Base-by-base conservation (phyloP, 2,113 vertebrate species). In the Orycteropus afer region DNA sequence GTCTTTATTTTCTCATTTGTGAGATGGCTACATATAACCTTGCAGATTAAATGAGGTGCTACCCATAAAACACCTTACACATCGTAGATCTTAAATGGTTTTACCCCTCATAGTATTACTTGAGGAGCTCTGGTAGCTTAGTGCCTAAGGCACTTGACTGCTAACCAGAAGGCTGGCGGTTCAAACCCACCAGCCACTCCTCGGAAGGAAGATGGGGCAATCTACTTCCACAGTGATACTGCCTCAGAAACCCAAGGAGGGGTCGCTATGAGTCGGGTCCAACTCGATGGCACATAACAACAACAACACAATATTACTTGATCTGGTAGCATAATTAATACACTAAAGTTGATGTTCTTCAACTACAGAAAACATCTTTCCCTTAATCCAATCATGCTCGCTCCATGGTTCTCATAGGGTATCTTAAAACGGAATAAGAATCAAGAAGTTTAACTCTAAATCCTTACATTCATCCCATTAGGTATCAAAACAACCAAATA, bases 351-450 rank as follows among this genome's bases (percentile, higher is more conserved):
- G 57, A 65, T 3, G 7, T 22, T 53, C 9, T 6, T 25, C 29
- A 20, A 47, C 11, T 79, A 17, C 63, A 78, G 83, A 73, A 32
- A 77, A 59, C 40, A 65, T 5, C 12, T 71, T 86, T 55, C 22
- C 29, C 10, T 23, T 12, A 90, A 92, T 86, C 34, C 65, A 65
- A 4, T 57, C n/a, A 63, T 65, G 53, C 25, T 55, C n/a, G 61
- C 12, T 57, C 34, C 49, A n/a, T 71, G 32, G 51, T n/a, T 94
- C 57, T 84, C 55, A 57, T 57, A 61, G 42, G 76, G 23, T 63
- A 65, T 69, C 27, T 92, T 76, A 65, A 73, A 92, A 85, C 14
- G 47, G 55, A n/a, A 23, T 29, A 94, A 86, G 59, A 90, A 87
- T 85, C 34, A 86, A 77, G 40, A 83, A n/a, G 51, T 85, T 90